Base-by-base conservation (phyloP, 2,113 vertebrate genomes). In the Trochalopteron elliotii region DNA sequence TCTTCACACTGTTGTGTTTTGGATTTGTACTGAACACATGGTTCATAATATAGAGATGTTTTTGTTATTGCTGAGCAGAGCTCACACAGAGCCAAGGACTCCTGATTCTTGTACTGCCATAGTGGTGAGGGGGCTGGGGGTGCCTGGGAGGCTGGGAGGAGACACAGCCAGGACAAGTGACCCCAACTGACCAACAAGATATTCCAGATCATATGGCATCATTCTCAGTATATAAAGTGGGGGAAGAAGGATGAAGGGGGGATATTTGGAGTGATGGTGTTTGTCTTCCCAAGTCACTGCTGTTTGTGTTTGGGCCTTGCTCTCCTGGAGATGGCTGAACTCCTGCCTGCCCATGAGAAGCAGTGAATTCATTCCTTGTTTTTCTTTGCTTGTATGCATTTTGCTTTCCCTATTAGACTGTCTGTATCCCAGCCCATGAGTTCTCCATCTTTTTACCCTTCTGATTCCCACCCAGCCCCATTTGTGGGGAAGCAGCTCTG, bases 221-320 rank as follows among this genome's bases (percentile, higher is more conserved):
- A 28, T 23, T 7, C 7, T 33, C 27, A 30, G 7, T 13, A 2
- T 11, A 30, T 4, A 8, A 87, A 56, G 1, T 40, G 24, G 11
- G 15, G 6, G 11, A 21, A 47, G 12, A 22, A 77, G 47, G 6
- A 65, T 2, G n/a, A 63, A 70, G 5, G 2, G 6, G 6, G 1
- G 6, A 9, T 18, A 24, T 42, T 56, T 64, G 50, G 18, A 52
- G 5, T 4, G 23, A 33, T 59, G 37, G 5, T 0, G 1, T 67
- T 52, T 52, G 42, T 31, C 42, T 64, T 64, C 31, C 21, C 42
- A n/a, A 59, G 52, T 39, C 37, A 39, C 13, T 1, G 1, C 7
- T 35, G 2, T 1, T 0, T 7, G 2, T 15, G 31, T 11, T 3
- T 0, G 2, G 28, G 9, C 28, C 23, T 9, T 37, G 52, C 7